These are phyloP conservation scores for Formica selysi DNA, from an alignment of 1,140 invertebrate genomes.

Conservation along the genomic window DNA sequence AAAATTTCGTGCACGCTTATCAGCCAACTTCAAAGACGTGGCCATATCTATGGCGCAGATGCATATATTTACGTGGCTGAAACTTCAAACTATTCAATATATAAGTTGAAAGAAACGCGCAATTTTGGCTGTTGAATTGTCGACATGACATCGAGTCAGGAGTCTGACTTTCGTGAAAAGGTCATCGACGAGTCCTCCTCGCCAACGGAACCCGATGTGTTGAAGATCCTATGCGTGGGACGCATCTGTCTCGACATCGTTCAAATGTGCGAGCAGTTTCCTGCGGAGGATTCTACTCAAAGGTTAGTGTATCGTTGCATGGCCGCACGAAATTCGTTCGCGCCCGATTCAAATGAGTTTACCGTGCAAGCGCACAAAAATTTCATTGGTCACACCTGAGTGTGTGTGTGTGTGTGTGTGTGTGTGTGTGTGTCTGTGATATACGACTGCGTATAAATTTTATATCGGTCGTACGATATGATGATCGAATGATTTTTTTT, in stretches of 20 bases:
- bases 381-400: background rate
- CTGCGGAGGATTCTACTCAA: constrained; percentile 86
- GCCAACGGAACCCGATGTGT: constrained; percentile 44
- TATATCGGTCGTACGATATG: no score
- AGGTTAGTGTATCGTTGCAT: constrained; percentile 76
- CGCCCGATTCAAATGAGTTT: background rate
- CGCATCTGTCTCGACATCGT: constrained; percentile 87
- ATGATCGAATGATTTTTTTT: no score
- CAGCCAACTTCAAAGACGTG: no score
- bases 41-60: no score
- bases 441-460: no score
- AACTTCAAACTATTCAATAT: no score
- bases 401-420: no score
- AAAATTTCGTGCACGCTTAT: no score
- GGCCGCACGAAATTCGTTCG: background rate
- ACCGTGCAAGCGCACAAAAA: background rate
- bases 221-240: constrained; percentile 85
- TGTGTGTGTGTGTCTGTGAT: no score
- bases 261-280: constrained; percentile 85
- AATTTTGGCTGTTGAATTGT: no score
- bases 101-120: no score
- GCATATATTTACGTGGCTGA: no score
- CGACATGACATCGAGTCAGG: constrained; percentile 75
- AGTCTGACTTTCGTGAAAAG: constrained; percentile 68
- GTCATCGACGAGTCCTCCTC: constrained; percentile 69